Base-by-base conservation (phyloP, 2,888 invertebrate species). In the Amblyjoppa fuscipennis region DNA sequence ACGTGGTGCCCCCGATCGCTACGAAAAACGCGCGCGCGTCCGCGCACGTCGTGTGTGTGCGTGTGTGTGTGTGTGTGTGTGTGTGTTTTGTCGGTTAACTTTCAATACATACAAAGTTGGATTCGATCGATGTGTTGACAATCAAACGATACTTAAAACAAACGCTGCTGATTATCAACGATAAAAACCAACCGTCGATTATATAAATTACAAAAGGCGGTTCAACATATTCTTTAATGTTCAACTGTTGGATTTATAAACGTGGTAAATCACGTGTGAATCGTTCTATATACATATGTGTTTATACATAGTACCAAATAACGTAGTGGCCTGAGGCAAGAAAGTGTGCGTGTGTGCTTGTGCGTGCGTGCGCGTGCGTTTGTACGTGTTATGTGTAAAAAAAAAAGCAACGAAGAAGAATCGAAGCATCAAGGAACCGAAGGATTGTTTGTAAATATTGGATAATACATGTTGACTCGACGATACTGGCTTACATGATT, bases 211-310 rank as follows among this genome's bases (percentile, higher is more conserved):
- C 13, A 56, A 59, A 28, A 59, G 25, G 4, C 5, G 59, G 11
- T 28, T 28, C 13, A 59, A 25, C 28, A 25, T 25, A 13, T 11
- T 25, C 4, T 9, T 59, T 13, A 7, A 25, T 11, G 13, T 28
- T 2, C 76, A 66, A 64, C 64, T 64, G 59, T 73, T 74, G 74
- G 83, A 79, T 83, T 79, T 74, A 74, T 31, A 78, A 83, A 78
- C 83, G 83, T 53, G 41, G 45, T 11, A 59, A 59, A 69, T 83
- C 78, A 69, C 74, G 79, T 70, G 81, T 64, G 51, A 51, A 51
- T 64, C 28, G 81, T 81, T 74, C 73, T 77, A 25, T 61, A 66
- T 78, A 73, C 70, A 51, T 45, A 73, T 66, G 66, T 25, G 31
- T 69, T 41, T 34, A 69, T 77, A 31, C 56, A 45, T 45, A 16